These are phyloP conservation scores for Ptiloglossa arizonensis DNA, from an alignment of 1,140 invertebrate species.

Conservation along the genomic window DNA sequence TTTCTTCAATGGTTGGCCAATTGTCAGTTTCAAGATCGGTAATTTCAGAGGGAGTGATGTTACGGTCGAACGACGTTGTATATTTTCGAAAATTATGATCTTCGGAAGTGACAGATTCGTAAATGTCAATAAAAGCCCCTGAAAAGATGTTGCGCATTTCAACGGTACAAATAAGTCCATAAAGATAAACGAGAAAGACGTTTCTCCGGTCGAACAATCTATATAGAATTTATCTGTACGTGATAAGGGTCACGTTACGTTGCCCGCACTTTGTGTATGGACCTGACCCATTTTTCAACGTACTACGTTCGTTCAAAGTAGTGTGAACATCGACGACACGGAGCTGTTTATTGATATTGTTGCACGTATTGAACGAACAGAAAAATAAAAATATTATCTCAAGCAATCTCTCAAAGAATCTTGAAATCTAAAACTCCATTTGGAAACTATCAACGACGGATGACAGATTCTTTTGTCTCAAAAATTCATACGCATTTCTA, in stretches of 20 bases:
- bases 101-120: background rate
- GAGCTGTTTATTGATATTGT: background rate
- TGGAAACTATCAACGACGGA: background rate
- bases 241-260: conserved; percentile 37
- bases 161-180: background rate
- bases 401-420: no score
- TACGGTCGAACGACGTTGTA: background rate
- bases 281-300: conserved; percentile 29
- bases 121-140: background rate
- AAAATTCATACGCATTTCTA: no score
- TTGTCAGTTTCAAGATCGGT: no score
- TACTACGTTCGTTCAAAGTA: background rate
- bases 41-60: no score
- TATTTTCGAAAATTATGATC: background rate
- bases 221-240: conserved; percentile 27
- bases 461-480: no score
- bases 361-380: background rate
- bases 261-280: background rate
- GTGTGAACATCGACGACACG: conserved; percentile 1
- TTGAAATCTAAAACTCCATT: no score
- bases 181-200: conserved; percentile 26
- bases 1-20: no score
- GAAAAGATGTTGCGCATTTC: background rate
- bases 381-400: no score
- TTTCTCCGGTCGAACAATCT: background rate